These are phyloP conservation scores for Gambelia wislizenii DNA, from an alignment of 2,797 vertebrate species.

Conservation along the genomic window DNA sequence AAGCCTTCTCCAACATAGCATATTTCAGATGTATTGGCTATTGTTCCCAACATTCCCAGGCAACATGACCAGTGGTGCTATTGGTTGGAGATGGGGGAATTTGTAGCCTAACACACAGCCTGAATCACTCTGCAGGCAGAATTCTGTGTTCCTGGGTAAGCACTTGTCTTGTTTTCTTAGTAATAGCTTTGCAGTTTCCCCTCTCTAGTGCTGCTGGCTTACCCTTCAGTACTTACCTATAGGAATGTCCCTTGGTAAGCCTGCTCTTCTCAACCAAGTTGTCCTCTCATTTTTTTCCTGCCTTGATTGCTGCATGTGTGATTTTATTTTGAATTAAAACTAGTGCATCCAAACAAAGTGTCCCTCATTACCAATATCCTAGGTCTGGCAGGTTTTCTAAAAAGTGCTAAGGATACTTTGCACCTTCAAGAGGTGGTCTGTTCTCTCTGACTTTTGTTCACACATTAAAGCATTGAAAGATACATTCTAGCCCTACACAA, in stretches of 20 bases:
- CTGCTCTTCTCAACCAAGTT: neutral
- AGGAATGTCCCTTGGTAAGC: neutral
- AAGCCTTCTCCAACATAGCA: neutral
- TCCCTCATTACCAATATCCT: constrained; percentile 8
- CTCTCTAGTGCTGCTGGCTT: neutral
- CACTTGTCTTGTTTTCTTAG: neutral
- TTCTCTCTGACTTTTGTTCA: neutral
- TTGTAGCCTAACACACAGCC: neutral
- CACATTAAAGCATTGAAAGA: neutral
- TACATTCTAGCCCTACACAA: neutral
- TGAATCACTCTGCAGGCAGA: neutral
- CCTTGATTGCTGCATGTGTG: neutral
- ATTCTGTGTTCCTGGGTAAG: neutral
- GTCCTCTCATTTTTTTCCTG: neutral
- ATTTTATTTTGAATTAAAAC: neutral
- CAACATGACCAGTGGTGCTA: neutral
- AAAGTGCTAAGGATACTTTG: constrained; percentile 24
- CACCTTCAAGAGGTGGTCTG: constrained; percentile 22
- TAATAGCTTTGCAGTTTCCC: neutral
- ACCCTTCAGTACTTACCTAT: neutral
- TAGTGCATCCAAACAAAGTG: constrained; percentile 2
- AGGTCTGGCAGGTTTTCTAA: constrained; percentile 29
- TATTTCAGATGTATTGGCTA: neutral
- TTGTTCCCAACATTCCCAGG: neutral
- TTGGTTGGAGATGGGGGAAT: too few species aligned